Conservation (phyloP, 2,888 invertebrate genomes). For the Lithophane leautieri region DNA sequence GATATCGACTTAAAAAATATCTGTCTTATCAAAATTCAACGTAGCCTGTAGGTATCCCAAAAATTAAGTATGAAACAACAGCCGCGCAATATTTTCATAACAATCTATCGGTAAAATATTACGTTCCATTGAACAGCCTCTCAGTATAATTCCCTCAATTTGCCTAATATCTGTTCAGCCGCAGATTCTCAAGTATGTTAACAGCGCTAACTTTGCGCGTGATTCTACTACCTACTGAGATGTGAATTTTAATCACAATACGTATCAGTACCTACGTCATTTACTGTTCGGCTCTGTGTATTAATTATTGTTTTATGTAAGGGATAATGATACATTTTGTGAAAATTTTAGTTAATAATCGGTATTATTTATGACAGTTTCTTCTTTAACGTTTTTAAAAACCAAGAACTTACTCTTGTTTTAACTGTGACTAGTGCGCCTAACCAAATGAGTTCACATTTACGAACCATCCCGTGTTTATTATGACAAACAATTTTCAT, state of each 20-base stretch:
- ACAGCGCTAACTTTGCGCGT: conserved; percentile 51
- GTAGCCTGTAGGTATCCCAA: too few relatives aligned
- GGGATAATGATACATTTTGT: background rate
- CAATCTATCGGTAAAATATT: conserved; percentile 11
- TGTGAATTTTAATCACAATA: conserved; percentile 53
- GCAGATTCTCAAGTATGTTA: conserved; percentile 37
- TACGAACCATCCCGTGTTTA: too few relatives aligned
- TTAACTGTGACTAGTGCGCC: background rate
- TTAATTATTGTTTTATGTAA: conserved; percentile 1
- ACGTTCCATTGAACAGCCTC: conserved; percentile 10
- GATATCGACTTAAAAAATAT: too few relatives aligned
- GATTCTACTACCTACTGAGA: conserved; percentile 53
- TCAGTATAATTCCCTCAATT: conserved; percentile 46
- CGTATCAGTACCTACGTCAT: conserved; percentile 7
- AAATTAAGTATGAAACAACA: conserved; percentile 11
- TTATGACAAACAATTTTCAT: too few relatives aligned
- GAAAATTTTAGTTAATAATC: background rate
- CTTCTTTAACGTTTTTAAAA: too few relatives aligned
- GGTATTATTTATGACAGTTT: background rate
- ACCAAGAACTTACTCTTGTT: background rate
- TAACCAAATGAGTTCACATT: too few relatives aligned
- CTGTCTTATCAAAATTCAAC: too few relatives aligned
- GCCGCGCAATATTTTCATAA: conserved; percentile 7
- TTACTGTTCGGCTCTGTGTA: background rate
- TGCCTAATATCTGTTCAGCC: conserved; percentile 38